phyloP scores from a whole-genome alignment of 2,888 invertebrate species.

The Pteria penguin region DNA sequence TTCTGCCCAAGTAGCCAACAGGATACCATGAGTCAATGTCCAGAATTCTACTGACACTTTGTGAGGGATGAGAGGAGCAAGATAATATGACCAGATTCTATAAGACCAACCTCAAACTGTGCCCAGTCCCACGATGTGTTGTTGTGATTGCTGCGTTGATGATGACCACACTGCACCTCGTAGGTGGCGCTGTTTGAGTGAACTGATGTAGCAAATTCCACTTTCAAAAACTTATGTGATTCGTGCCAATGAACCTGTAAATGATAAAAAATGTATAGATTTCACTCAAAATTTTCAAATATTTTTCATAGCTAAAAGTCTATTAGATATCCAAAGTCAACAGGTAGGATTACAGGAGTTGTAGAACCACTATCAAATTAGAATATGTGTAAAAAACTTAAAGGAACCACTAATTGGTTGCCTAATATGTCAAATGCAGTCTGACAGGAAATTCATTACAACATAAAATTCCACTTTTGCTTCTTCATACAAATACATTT shows the following conservation, averaged over 20 bases:
- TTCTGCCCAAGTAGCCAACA: too few relatives aligned
- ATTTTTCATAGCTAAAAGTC: too few relatives aligned
- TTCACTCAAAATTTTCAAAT: neutral
- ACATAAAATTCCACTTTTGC: too few relatives aligned
- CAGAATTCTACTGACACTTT: too few relatives aligned
- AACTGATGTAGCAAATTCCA: conserved; percentile 81
- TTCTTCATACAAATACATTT: too few relatives aligned
- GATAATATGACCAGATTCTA: too few relatives aligned
- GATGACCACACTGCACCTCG: conserved; percentile 81
- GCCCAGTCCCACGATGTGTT: conserved; percentile 83
- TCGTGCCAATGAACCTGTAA: conserved; percentile 81
- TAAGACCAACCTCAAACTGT: conserved; percentile 82
- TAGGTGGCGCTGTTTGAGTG: conserved; percentile 78
- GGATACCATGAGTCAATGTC: too few relatives aligned
- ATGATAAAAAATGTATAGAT: conserved; percentile 4
- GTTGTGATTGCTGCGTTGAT: conserved; percentile 81
- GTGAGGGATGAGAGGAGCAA: too few relatives aligned
- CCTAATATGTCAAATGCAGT: too few relatives aligned
- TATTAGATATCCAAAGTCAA: too few relatives aligned
- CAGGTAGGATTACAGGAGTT: neutral
- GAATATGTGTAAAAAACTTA: neutral
- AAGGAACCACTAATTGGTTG: too few relatives aligned
- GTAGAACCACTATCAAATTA: neutral
- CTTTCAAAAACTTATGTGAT: conserved; percentile 81
- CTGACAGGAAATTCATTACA: too few relatives aligned